Evolutionary conservation across 2,888 invertebrate species (phyloP).

Genomic region (Petrolisthes manimaculis): DNA sequence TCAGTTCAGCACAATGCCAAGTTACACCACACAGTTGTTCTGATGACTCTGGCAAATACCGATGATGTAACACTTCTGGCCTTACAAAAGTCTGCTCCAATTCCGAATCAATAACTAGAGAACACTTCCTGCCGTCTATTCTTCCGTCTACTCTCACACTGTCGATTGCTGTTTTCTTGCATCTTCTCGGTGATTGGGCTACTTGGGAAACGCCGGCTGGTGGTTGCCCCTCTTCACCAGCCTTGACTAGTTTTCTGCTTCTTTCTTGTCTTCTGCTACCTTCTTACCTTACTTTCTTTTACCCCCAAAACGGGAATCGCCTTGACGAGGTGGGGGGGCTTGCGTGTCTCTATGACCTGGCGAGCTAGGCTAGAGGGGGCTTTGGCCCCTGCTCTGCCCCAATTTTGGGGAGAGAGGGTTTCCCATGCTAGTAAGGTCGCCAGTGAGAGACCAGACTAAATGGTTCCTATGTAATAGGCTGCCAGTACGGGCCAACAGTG

Average conservation of each 20-base stretch:
- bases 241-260: not conserved
- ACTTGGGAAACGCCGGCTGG: not conserved
- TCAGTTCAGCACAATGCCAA: not conserved
- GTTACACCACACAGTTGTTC: constrained; percentile 8
- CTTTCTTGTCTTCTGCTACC: not conserved
- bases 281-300: not conserved
- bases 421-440: too few species aligned
- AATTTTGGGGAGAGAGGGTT: too few species aligned
- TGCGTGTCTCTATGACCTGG: too few species aligned
- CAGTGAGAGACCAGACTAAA: too few species aligned
- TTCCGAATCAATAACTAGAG: not conserved
- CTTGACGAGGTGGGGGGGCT: too few species aligned
- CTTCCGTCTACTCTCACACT: not conserved
- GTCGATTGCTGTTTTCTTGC: not conserved
- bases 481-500: too few species aligned
- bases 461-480: too few species aligned
- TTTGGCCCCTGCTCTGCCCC: too few species aligned
- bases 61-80: constrained; percentile 19
- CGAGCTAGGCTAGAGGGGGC: too few species aligned
- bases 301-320: too few species aligned
- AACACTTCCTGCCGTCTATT: not conserved
- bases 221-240: not conserved
- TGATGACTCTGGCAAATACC: constrained; percentile 2
- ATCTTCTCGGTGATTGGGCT: not conserved
- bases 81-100: constrained; percentile 8